phyloP scores from a whole-genome alignment of 2,888 invertebrate genomes.

The Ceriagrion tenellum region DNA sequence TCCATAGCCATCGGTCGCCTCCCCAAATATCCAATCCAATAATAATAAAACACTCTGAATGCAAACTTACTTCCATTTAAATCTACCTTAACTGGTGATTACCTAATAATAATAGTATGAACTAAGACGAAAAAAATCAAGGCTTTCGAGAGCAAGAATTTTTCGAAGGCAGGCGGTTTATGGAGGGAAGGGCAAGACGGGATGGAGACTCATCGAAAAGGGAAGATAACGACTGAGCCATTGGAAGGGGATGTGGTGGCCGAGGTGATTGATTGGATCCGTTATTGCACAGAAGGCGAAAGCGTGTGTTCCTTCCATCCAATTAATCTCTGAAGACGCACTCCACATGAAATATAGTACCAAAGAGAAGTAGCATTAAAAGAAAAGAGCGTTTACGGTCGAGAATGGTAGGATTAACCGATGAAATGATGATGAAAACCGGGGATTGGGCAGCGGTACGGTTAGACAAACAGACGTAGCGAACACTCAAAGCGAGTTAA shows the following conservation, averaged over 20 bases:
- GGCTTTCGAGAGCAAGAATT: not conserved
- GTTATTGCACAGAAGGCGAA: not conserved
- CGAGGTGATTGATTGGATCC: not conserved
- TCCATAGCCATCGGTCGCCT: too few species aligned
- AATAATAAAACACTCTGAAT: too few species aligned
- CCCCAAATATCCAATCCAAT: too few species aligned
- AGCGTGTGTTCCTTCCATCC: not conserved
- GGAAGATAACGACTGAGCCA: not conserved
- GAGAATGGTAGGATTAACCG: not conserved
- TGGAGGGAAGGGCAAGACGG: not conserved
- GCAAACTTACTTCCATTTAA: too few species aligned
- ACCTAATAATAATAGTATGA: too few species aligned
- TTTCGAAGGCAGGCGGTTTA: not conserved
- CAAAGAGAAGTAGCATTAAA: not conserved
- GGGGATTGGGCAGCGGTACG: not conserved
- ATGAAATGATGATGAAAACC: not conserved
- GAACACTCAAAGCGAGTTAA: not conserved
- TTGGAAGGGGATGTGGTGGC: not conserved
- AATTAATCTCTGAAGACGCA: not conserved
- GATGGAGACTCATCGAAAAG: not conserved
- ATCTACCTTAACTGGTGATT: too few species aligned
- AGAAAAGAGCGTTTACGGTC: not conserved
- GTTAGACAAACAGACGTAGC: not conserved
- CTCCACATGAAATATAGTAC: not conserved
- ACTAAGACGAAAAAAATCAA: not conserved